Evolutionary conservation across 2,888 invertebrate species (phyloP), one percentile per base, ranked within the genome.

Genomic region (Drosophila anomelani): DNA sequence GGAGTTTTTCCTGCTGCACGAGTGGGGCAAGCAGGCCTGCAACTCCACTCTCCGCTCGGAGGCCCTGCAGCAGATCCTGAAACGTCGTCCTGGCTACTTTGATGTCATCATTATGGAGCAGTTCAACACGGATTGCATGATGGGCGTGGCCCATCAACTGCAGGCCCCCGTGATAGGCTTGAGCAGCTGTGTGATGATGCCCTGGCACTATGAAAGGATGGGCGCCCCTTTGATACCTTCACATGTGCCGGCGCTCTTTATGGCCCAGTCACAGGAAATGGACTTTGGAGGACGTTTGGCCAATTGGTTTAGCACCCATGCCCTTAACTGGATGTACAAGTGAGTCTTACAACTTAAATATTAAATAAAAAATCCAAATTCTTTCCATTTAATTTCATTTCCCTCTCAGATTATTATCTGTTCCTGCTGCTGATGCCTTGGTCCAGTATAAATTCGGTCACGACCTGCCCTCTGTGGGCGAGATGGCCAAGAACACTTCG

Each of bases 111-210:
- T 96, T 0, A 92, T 94, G 59, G 96, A 96, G 91, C 94, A 94
- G 63, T 96, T 96, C 88, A 95, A 95, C 77, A 94, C 94, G 55
- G 95, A 96, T 85, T 96, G 96, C 88, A 94, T 94, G 89, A 91
- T 96, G 77, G 95, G 94, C 3, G 90, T 96, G 38, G 95, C 94
- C 0, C 93, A 95, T 81, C 94, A 94, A 78, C 93, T 95, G 15
- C 91, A 94, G 47, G 95, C 94, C 0, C 95, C 96, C 0, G 94
- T 94, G 2, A 93, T 96, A 0, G 91, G 88, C 0, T 34, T 92
- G 0, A 91, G 91, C 72, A 92, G 95, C 4, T 94, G 94, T 76
- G 93, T 94, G 17, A 73, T 95, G 56, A 94, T 95, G 94, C 94
- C 95, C 0, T 95, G 94, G 94, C 93, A 94, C 58, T 94, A 93